Conservation (phyloP, 2,113 vertebrate species). For the Oreotrochilus melanogaster region DNA sequence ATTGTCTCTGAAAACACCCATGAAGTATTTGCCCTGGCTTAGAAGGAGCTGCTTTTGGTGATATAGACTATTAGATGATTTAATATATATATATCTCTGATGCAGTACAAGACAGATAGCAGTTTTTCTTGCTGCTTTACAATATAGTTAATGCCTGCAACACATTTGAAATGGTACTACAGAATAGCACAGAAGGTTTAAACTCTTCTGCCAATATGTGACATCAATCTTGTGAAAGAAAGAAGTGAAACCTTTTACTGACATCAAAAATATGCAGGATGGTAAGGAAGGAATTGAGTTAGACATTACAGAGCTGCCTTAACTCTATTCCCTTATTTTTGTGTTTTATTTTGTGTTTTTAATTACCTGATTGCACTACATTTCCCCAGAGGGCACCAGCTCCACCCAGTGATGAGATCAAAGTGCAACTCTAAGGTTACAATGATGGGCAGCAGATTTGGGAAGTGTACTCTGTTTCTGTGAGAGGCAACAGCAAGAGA, state of each 20-base stretch:
- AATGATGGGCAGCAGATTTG: not conserved
- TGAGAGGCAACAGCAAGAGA: not conserved
- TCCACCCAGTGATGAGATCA: not conserved
- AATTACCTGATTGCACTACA: not conserved
- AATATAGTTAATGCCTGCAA: not conserved
- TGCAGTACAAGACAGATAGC: not conserved
- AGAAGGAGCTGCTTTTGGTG: not conserved
- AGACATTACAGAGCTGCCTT: not conserved
- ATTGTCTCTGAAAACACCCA: not conserved
- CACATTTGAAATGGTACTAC: not conserved
- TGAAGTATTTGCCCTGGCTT: not conserved
- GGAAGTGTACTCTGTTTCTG: not conserved
- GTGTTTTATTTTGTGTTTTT: not conserved
- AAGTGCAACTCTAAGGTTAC: not conserved
- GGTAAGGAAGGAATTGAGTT: not conserved
- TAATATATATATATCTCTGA: not conserved
- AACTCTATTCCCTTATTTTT: not conserved
- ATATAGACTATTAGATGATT: not conserved
- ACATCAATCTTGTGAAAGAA: not conserved
- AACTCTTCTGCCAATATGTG: not conserved
- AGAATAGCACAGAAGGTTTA: not conserved
- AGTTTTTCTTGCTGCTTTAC: not conserved
- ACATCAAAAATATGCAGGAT: not conserved
- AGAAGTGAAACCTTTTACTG: not conserved
- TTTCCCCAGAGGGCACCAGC: not conserved